A percentile compares a stretch with the other conserved stretches of the same genome.
phyloP scores from a whole-genome alignment of 2,113 vertebrate species.

The Petaurus breviceps region DNA sequence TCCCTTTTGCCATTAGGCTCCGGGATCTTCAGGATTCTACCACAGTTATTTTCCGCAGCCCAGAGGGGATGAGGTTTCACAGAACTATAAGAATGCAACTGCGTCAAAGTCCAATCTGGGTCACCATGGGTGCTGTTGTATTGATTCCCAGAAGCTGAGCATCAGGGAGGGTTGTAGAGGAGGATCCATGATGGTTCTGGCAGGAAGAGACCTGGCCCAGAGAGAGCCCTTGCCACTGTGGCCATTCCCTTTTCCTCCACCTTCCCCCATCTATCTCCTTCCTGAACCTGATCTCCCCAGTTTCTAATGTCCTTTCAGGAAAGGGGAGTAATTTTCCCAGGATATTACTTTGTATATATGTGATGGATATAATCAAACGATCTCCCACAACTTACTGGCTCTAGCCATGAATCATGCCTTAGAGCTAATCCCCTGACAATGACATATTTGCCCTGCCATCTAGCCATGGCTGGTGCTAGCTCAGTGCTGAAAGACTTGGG shows the following conservation, averaged over 20 bases:
- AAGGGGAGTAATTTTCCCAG: background rate
- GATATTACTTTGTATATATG: background rate
- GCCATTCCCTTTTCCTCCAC: background rate
- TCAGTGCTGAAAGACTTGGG: background rate
- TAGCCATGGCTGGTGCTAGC: background rate
- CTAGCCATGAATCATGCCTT: background rate
- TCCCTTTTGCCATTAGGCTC: background rate
- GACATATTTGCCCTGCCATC: background rate
- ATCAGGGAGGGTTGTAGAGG: background rate
- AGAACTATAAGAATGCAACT: background rate
- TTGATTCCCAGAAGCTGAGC: background rate
- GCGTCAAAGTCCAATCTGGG: background rate
- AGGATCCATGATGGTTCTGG: background rate
- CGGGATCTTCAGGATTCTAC: background rate
- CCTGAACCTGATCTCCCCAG: background rate
- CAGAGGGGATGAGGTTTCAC: background rate
- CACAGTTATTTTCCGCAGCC: background rate
- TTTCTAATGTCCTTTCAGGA: background rate
- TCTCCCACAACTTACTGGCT: background rate
- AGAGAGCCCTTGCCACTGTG: background rate
- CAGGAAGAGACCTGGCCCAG: background rate
- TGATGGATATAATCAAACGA: background rate
- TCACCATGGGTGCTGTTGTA: background rate
- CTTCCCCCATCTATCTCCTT: background rate
- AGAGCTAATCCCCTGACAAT: background rate